Conservation (phyloP, 2,888 invertebrate genomes). For the Acronicta aceris region DNA sequence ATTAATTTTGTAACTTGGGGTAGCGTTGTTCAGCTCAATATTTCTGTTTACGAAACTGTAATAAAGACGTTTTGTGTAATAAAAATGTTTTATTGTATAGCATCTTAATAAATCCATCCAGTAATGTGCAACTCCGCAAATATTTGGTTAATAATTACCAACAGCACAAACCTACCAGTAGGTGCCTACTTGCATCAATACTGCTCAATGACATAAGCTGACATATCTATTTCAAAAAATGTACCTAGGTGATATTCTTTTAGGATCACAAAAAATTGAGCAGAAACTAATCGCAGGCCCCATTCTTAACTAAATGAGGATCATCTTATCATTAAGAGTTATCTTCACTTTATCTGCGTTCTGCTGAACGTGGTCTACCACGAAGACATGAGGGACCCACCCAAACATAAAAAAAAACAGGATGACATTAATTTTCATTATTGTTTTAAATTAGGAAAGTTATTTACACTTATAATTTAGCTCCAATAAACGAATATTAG, state of each 20-base stretch:
- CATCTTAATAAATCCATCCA: background rate
- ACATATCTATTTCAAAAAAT: too few relatives aligned
- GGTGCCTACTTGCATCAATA: conserved; percentile 22
- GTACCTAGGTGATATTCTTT: too few relatives aligned
- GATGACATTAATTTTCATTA: too few relatives aligned
- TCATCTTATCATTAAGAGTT: too few relatives aligned
- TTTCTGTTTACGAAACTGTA: conserved; percentile 30
- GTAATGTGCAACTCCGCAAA: conserved; percentile 18
- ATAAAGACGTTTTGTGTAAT: conserved; percentile 11
- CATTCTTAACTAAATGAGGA: too few relatives aligned
- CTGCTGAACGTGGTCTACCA: too few relatives aligned
- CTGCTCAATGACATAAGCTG: background rate
- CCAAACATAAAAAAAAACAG: too few relatives aligned
- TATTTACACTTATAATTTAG: background rate
- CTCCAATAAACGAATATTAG: background rate
- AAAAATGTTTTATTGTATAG: background rate
- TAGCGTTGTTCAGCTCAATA: conserved; percentile 25
- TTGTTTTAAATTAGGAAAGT: too few relatives aligned
- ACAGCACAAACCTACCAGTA: conserved; percentile 7
- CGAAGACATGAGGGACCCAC: too few relatives aligned
- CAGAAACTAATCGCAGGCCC: too few relatives aligned
- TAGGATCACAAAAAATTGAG: too few relatives aligned
- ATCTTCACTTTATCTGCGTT: too few relatives aligned
- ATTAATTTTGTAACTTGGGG: conserved; percentile 46
- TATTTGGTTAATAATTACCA: conserved; percentile 35